phyloP scores from a whole-genome alignment of 2,113 vertebrate genomes.

The Plecotus auritus region DNA sequence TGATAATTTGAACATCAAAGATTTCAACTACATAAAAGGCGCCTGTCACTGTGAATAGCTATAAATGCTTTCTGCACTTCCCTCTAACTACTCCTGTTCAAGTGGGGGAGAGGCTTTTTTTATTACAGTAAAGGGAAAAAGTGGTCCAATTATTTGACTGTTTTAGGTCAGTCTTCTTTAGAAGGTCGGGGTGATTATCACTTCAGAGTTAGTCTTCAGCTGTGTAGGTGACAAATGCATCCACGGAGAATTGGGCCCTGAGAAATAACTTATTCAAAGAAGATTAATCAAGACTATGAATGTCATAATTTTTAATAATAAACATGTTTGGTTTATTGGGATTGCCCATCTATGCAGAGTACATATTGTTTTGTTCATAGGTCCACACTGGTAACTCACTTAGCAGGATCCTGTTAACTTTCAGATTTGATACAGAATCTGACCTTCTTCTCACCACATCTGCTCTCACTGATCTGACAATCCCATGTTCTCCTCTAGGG shows the following conservation, averaged over 20 bases:
- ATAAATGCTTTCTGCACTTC: conserved; percentile 13
- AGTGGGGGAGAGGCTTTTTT: not conserved
- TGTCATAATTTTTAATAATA: not conserved
- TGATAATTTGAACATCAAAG: conserved; percentile 62
- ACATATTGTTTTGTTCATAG: not conserved
- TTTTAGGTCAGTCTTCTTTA: not conserved
- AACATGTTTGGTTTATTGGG: not conserved
- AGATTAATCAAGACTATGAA: not conserved
- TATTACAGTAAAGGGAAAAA: not conserved
- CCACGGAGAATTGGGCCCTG: not conserved
- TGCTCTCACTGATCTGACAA: not conserved
- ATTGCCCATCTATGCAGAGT: not conserved
- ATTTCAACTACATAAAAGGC: conserved; percentile 38
- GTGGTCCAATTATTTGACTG: not conserved
- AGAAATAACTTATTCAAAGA: not conserved
- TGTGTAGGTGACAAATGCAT: not conserved
- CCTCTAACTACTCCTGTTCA: conserved; percentile 23
- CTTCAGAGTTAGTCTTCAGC: not conserved
- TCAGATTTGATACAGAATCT: not conserved
- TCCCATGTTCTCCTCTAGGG: not conserved
- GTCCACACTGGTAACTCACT: not conserved
- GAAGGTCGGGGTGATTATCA: not conserved
- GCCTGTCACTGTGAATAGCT: conserved; percentile 42
- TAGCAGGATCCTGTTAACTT: not conserved
- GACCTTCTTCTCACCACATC: not conserved